Base-by-base conservation (phyloP, 2,113 vertebrate species). In the Picathartes gymnocephalus region DNA sequence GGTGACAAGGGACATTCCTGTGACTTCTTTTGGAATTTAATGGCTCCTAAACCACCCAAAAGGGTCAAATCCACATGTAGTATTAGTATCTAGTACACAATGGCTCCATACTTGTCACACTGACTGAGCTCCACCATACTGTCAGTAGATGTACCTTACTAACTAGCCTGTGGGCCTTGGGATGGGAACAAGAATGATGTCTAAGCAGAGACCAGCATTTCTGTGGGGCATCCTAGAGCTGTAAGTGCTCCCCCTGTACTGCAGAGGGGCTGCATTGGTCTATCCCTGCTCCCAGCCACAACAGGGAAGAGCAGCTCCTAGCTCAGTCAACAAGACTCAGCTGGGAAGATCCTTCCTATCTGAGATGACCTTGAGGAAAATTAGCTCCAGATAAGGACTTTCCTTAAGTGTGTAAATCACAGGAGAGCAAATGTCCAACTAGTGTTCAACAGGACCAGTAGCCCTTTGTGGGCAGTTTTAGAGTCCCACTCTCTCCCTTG, bases 41-140 rank as follows among this genome's bases (percentile, higher is more conserved):
- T 33, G 19, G 53, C 20, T 66, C 20, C 39, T 39, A 61, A 72
- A 2, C 13, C 37, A 73, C 37, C 7, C 3, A 6, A 15, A 19
- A 39, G 25, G 33, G 23, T 27, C 47, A 91, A 81, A 78, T 62
- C 31, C 22, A 60, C 27, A 28, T 2, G 2, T 27, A 77, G 14
- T 8, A 25, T 27, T 68, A 40, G 56, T 60, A 37, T 44, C 44
- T n/a, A 77, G 27, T 25, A 65, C 13, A 61, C 40, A 25, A 17
- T 40, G 50, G 16, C 23, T 86, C 1, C 2, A 27, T 33, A 13
- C 10, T 50, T 40, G 15, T 77, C 60, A 19, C 37, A 11, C 13
- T 60, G 35, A 45, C 62, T 21, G 53, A 65, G 5, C 44, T 20
- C 9, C 10, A 27, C 40, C 0, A 0, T 39, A 31, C 40, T 7